Conservation (phyloP, 2,113 vertebrate species). For the Oenanthe melanoleuca region DNA sequence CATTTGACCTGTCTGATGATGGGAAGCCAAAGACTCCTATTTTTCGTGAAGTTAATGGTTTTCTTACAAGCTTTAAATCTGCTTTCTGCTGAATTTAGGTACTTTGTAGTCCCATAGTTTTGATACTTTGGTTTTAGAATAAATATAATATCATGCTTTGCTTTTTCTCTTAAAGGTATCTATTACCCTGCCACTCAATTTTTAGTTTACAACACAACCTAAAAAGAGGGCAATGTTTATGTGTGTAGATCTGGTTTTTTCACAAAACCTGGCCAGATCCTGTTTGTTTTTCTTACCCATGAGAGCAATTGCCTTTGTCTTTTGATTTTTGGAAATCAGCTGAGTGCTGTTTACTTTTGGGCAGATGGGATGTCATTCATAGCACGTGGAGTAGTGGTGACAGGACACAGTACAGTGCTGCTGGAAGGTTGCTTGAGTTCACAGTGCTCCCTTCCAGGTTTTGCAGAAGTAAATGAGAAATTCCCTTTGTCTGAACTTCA, state of each 20-base stretch:
- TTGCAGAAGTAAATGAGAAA: background rate
- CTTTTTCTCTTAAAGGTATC: background rate
- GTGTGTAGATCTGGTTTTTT: background rate
- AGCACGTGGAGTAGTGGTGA: background rate
- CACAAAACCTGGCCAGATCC: background rate
- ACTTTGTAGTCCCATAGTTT: background rate
- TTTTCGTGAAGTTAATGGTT: rapidly evolving
- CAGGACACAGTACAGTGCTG: background rate
- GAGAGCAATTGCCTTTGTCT: background rate
- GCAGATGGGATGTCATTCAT: background rate
- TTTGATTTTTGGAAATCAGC: background rate
- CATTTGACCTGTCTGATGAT: background rate
- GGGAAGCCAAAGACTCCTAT: background rate
- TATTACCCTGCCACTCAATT: background rate
- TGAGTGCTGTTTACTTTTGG: background rate
- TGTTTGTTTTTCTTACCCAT: background rate
- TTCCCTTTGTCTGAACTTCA: background rate
- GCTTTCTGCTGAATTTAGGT: background rate
- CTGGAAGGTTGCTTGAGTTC: background rate
- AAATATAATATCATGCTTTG: background rate
- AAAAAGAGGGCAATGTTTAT: background rate
- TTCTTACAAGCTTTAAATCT: background rate
- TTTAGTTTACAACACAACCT: background rate
- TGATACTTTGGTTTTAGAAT: background rate
- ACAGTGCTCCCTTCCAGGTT: background rate